Evolutionary conservation across 2,113 vertebrate genomes (phyloP), one percentile per base, ranked within the genome.

Genomic region (Sialia sialis): DNA sequence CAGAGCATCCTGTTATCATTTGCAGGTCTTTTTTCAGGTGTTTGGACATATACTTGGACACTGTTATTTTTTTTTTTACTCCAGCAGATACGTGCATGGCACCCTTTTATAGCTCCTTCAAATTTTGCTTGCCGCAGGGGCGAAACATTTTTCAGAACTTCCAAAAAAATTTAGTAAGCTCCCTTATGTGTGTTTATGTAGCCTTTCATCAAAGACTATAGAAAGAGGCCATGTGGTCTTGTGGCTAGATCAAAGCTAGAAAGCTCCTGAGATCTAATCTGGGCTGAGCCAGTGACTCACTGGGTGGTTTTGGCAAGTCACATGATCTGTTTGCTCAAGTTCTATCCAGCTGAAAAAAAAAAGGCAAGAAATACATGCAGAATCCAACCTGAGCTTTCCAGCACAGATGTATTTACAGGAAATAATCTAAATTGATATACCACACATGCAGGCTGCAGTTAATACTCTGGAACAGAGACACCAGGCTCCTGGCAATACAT

Each of bases 221-320:
- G 91, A 95, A 95, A 89, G n/a, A 91, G 76, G 46, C 89, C 91
- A 96, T 95, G 92, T 88, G 96, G 91, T 96, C 94, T 93, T 94
- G 90, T 95, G 94, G 95, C 91, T 94, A 94, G 94, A 96, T 97
- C 95, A 97, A 97, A 97, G 94, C 79, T 52, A 88, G 83, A 95
- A 96, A 94, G 74, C 87, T 97, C 94, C 91, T 95, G 93, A 86
- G 94, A 96, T 96, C 95, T 94, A 90, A 97, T 96, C 94, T 96
- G 91, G 89, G 91, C 66, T 93, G 95, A 94, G 69, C 89, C 91
- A 84, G 32, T 96, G 95, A 96, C 93, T 97, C 94, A 97, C 82
- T 96, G 92, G 94, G 93, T 92, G 92, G 95, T 96, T 97, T 95
- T 84, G 76, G 92, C 87, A 94, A 93, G 87, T 93, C 94, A 95